Evolutionary conservation across 2,113 vertebrate genomes (phyloP), one percentile per base, ranked within the genome.

Genomic region (Paramormyrops kingsleyae): DNA sequence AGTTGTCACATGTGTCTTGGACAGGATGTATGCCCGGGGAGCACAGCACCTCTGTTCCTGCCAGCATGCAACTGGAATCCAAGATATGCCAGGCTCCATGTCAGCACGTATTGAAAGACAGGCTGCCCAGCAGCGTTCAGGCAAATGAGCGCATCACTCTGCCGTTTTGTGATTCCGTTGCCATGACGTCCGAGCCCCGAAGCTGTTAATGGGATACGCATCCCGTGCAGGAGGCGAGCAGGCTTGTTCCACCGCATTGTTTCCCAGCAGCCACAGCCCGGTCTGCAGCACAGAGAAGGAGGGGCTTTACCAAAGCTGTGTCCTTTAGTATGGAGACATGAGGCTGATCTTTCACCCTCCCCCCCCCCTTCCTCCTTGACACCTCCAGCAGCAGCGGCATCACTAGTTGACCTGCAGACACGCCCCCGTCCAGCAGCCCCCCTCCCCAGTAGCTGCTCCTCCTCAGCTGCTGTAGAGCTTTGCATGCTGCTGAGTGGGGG

Each of bases 61-160:
- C 83, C 3, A 46, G 42, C 44, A 84, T 47, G 83, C 83, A n/a
- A 84, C 46, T 84, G 35, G 19, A 46, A 84, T 24, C 21, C 8
- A 2, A 2, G 0, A 24, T 24, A 13, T 44, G 83, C 21, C 83
- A 21, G 44, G 17, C 80, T 47, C 21, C 21, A 8, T n/a, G 24
- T 84, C 83, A 12, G 44, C 44, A 12, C 24, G 17, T 47, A 19
- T 35, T 52, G 84, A 52, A 86, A 52, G 24, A 27, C 84, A 7
- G 12, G 27, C 47, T 87, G 49, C 10, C 42, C 85, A 6, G 49
- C n/a, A 66, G 49, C 15, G 5, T n/a, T 27, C 47, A 53, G 50
- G 85, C 85, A 56, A 87, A 87, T 52, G 47, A 53, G 47, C 31
- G n/a, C 10, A 49, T 52, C 85, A 52, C 85, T 87, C 83, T n/a